Conservation (phyloP, 1,140 invertebrate genomes). For the Myzus persicae region DNA sequence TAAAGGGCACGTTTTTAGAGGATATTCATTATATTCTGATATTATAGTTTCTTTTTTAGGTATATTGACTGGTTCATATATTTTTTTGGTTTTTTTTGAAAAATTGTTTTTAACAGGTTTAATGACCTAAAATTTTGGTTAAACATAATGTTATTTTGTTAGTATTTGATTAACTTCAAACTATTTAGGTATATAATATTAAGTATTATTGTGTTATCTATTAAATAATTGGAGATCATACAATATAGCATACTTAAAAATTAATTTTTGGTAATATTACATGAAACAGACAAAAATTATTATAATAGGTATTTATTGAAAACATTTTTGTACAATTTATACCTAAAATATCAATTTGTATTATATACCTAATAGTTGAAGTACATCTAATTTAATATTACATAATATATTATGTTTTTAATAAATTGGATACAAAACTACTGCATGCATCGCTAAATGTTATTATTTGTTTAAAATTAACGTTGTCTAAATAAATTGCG, state of each 20-base stretch:
- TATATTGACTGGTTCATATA: slow-evolving; percentile 26
- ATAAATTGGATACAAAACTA: not conserved
- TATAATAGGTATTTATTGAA: not conserved
- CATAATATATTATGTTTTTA: not conserved
- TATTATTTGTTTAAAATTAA: not conserved
- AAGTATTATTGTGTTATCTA: not conserved
- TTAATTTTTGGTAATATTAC: not conserved
- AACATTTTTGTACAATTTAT: not conserved
- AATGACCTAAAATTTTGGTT: slow-evolving; percentile 31
- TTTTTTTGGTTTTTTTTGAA: slow-evolving; percentile 38
- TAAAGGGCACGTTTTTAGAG: slow-evolving; percentile 28
- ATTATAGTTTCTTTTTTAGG: slow-evolving; percentile 37
- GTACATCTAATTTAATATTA: not conserved
- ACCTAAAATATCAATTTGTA: not conserved
- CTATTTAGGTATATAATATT: slow-evolving; percentile 22
- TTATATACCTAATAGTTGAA: not conserved
- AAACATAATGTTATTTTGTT: not conserved
- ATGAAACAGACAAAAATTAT: not conserved
- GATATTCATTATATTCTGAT: not conserved
- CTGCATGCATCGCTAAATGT: not conserved
- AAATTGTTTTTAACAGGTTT: slow-evolving; percentile 54
- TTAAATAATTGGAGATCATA: not conserved
- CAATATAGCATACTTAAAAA: not conserved
- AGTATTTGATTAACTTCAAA: not conserved
- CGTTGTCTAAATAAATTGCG: not conserved